Conservation (phyloP, 1,140 invertebrate genomes). For the Caenorhabditis latens region DNA sequence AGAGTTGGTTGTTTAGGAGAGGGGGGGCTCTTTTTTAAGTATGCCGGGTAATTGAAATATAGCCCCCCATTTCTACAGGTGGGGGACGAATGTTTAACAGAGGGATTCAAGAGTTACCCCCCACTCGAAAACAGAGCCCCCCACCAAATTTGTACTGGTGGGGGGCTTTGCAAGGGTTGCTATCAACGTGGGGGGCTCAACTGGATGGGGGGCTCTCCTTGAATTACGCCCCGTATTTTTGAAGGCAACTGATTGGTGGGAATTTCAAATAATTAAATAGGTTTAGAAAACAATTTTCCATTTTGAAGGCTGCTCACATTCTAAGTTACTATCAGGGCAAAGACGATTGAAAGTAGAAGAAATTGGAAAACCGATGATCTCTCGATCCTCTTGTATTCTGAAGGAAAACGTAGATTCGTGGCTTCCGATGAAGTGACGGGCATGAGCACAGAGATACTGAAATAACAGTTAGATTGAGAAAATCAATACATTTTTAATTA, state of each 20-base stretch:
- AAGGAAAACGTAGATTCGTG: slow-evolving; percentile 95
- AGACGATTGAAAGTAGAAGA: slow-evolving; percentile 90
- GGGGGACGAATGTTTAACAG: too few species aligned
- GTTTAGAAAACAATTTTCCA: slow-evolving; percentile 78
- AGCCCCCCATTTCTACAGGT: too few species aligned
- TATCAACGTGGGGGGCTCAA: too few species aligned
- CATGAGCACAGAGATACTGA: slow-evolving; percentile 88
- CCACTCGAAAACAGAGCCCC: too few species aligned
- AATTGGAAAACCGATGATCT: slow-evolving; percentile 88
- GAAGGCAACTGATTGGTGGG: neutral
- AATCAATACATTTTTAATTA: neutral
- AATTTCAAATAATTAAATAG: neutral
- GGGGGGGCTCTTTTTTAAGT: too few species aligned
- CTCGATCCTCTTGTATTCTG: slow-evolving; percentile 94
- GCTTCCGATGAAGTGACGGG: slow-evolving; percentile 89
- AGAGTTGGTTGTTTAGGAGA: too few species aligned
- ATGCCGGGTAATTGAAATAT: too few species aligned
- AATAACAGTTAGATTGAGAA: slow-evolving; percentile 12
- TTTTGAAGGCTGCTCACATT: slow-evolving; percentile 80
- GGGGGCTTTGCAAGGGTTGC: too few species aligned
- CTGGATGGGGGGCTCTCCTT: too few species aligned
- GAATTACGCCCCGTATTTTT: neutral
- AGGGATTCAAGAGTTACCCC: too few species aligned
- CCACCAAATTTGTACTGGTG: too few species aligned
- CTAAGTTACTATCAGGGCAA: slow-evolving; percentile 81